These are phyloP conservation scores for Conomelus anceps DNA, from an alignment of 2,888 invertebrate species.

Conservation along the genomic window DNA sequence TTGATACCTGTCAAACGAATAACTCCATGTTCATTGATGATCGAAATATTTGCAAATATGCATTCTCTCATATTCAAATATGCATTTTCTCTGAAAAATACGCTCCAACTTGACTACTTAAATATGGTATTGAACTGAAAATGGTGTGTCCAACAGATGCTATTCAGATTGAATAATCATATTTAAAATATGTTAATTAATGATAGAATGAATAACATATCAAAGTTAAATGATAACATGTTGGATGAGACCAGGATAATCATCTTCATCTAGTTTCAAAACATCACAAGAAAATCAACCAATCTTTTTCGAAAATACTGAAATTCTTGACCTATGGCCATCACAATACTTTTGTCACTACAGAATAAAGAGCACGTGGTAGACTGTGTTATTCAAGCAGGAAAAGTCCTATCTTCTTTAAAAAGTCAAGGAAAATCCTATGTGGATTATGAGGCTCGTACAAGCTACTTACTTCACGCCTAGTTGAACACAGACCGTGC, in stretches of 20 bases:
- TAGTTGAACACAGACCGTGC: background rate
- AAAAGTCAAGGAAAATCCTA: background rate
- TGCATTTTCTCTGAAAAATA: background rate
- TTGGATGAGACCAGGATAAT: background rate
- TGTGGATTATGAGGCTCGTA: background rate
- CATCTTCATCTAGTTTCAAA: background rate
- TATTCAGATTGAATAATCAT: background rate
- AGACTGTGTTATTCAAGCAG: background rate
- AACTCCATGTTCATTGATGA: too few species aligned
- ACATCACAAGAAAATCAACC: background rate
- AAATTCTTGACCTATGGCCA: background rate
- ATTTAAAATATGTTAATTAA: too few species aligned
- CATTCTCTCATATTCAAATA: too few species aligned
- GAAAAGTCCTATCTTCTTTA: background rate
- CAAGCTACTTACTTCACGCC: background rate
- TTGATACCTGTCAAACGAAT: background rate
- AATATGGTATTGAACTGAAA: too few species aligned
- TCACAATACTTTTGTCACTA: background rate
- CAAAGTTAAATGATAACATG: too few species aligned
- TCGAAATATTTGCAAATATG: too few species aligned
- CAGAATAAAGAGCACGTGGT: background rate
- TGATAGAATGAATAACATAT: too few species aligned
- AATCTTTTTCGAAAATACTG: background rate
- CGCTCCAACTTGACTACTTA: background rate
- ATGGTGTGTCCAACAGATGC: too few species aligned